A percentile compares a stretch with the other conserved stretches of the same genome.
phyloP scores from a whole-genome alignment of 2,113 vertebrate species.

The Bucco capensis region DNA sequence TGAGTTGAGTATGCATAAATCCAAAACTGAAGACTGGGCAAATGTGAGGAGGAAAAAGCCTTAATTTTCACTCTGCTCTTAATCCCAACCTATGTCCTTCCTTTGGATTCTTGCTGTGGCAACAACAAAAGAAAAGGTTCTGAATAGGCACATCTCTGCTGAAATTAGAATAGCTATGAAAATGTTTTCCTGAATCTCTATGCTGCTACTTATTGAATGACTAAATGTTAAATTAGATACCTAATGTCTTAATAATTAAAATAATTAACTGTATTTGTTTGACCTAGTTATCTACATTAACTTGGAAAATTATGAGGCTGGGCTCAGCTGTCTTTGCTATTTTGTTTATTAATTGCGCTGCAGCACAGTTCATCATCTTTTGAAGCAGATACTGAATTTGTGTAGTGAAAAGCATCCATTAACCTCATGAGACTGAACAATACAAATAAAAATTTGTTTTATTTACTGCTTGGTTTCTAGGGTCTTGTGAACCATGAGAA shows the following conservation, averaged over 20 bases:
- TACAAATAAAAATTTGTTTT: not conserved
- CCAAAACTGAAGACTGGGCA: not conserved
- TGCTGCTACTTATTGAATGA: not conserved
- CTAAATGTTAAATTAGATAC: not conserved
- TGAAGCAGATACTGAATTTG: not conserved
- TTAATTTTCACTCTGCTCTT: not conserved
- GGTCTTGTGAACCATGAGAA: not conserved
- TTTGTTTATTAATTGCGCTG: not conserved
- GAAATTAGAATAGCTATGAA: not conserved
- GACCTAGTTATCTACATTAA: not conserved
- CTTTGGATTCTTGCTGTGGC: not conserved
- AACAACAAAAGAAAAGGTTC: not conserved
- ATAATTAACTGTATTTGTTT: not conserved
- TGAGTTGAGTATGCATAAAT: not conserved
- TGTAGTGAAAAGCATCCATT: not conserved
- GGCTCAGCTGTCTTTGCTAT: not conserved
- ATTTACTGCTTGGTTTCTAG: not conserved
- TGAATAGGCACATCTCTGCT: not conserved
- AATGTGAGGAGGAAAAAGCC: not conserved
- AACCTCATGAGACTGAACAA: not conserved
- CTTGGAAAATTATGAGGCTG: not conserved
- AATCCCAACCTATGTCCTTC: not conserved
- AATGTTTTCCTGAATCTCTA: not conserved
- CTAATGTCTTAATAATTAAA: not conserved
- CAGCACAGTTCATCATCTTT: not conserved